A percentile compares a stretch with the other conserved stretches of the same genome.
These are phyloP conservation scores for Atta texana DNA, from an alignment of 1,140 invertebrate genomes.

Conservation along the genomic window DNA sequence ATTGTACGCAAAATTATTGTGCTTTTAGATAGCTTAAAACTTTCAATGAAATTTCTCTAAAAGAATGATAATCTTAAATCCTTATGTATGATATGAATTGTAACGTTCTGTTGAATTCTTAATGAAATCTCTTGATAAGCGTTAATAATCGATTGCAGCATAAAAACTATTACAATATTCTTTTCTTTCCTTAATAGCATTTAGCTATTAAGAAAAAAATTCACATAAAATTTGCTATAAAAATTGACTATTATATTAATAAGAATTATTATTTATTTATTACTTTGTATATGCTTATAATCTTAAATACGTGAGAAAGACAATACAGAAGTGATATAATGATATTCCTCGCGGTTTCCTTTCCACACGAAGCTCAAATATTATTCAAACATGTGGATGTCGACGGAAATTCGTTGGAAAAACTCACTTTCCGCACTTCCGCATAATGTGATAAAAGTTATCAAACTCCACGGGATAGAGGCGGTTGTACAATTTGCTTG, in stretches of 20 bases:
- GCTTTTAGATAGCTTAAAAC: neutral
- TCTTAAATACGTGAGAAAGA: slow-evolving; percentile 29
- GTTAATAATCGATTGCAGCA: neutral
- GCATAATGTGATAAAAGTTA: slow-evolving; percentile 23
- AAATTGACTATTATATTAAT: too few relatives aligned
- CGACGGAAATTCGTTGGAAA: slow-evolving; percentile 5
- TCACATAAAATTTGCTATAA: too few relatives aligned
- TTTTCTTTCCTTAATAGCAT: neutral
- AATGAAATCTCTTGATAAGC: slow-evolving; percentile 19
- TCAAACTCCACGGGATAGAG: slow-evolving; percentile 4
- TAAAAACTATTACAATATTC: neutral
- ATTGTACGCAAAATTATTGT: neutral
- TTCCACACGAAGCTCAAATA: neutral
- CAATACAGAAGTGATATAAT: neutral
- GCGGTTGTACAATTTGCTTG: slow-evolving; percentile 75
- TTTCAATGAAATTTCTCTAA: neutral
- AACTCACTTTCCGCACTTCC: neutral
- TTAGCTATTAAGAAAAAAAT: neutral
- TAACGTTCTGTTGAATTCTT: neutral
- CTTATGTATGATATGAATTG: slow-evolving; percentile 2
- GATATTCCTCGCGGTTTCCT: neutral
- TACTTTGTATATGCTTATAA: neutral
- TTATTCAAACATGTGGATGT: neutral
- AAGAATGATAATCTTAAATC: neutral
- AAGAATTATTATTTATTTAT: neutral